Conservation (phyloP, 1,140 invertebrate species). For the Hermatobates lingyangjiaoensis region DNA sequence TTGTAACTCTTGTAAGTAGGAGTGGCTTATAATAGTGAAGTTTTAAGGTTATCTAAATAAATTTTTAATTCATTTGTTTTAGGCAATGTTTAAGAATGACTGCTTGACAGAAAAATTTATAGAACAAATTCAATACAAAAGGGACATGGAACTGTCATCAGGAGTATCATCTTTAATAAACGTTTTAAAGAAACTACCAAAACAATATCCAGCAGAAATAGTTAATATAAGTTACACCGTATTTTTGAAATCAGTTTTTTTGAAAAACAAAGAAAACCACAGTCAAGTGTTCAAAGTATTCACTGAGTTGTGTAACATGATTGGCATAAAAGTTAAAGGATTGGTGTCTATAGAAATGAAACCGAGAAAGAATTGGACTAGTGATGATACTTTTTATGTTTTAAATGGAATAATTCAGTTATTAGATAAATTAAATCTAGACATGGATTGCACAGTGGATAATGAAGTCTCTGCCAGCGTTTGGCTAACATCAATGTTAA, state of each 20-base stretch:
- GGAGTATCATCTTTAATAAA: not conserved
- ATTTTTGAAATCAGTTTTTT: conserved; percentile 3
- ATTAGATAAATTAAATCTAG: conserved; percentile 5
- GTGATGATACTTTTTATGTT: conserved; percentile 4
- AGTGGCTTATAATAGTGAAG: too few relatives aligned
- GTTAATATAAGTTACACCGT: conserved; percentile 3
- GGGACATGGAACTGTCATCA: not conserved
- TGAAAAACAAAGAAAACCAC: not conserved
- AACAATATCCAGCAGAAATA: not conserved
- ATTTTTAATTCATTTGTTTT: conserved; percentile 3
- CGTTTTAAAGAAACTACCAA: conserved; percentile 3
- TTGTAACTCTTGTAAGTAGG: too few relatives aligned
- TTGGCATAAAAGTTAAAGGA: conserved; percentile 9
- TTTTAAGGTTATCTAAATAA: too few relatives aligned
- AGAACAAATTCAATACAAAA: not conserved
- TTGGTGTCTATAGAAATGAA: conserved; percentile 7
- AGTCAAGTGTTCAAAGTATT: conserved; percentile 8
- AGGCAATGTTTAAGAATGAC: conserved; percentile 1
- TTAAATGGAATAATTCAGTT: conserved; percentile 3
- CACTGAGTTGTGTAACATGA: not conserved
- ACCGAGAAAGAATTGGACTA: conserved; percentile 9
- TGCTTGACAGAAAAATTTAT: conserved; percentile 6
- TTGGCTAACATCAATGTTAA: conserved; percentile 10
- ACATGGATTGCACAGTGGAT: conserved; percentile 3
- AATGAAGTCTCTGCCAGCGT: conserved; percentile 2